These are phyloP conservation scores for Hydroisotoma schaefferi DNA, from an alignment of 2,888 invertebrate species.

Conservation along the genomic window DNA sequence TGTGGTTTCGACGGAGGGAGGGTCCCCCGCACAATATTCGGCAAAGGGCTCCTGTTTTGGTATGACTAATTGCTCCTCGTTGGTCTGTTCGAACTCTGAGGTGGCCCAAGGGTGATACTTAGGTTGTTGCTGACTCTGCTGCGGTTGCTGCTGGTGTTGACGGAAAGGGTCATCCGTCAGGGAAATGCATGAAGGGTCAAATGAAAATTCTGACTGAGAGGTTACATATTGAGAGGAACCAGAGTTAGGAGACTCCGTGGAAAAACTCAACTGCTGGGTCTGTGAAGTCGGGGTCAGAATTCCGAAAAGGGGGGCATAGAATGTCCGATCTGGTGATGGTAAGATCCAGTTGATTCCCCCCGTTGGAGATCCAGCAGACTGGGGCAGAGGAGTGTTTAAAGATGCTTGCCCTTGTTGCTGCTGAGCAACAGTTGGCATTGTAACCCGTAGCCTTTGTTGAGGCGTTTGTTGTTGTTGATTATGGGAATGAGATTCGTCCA, in stretches of 20 bases:
- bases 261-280: slow-evolving; percentile 50
- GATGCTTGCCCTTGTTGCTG: slow-evolving; percentile 61
- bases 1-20: slow-evolving; percentile 51
- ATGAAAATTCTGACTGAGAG: slow-evolving; percentile 46
- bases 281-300: slow-evolving; percentile 57
- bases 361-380: slow-evolving; percentile 55
- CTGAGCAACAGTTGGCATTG: slow-evolving; percentile 53
- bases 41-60: slow-evolving; percentile 67
- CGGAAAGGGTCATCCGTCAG: slow-evolving; percentile 48
- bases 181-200: slow-evolving; percentile 45
- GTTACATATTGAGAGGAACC: slow-evolving; percentile 43
- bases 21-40: slow-evolving; percentile 52
- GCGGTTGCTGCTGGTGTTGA: slow-evolving; percentile 40
- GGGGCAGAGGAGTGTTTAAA: slow-evolving; percentile 56
- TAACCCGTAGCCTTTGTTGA: slow-evolving; percentile 46
- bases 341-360: slow-evolving; percentile 66
- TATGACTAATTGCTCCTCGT: slow-evolving; percentile 59
- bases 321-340: slow-evolving; percentile 64
- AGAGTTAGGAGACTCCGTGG: slow-evolving; percentile 42
- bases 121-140: slow-evolving; percentile 36
- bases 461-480: slow-evolving; percentile 50
- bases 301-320: slow-evolving; percentile 63
- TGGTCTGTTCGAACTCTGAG: slow-evolving; percentile 48
- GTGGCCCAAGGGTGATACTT: slow-evolving; percentile 49
- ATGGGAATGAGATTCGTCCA: slow-evolving; percentile 56